Base-by-base conservation (phyloP, 1,140 invertebrate genomes). In the Dreissena polymorpha region DNA sequence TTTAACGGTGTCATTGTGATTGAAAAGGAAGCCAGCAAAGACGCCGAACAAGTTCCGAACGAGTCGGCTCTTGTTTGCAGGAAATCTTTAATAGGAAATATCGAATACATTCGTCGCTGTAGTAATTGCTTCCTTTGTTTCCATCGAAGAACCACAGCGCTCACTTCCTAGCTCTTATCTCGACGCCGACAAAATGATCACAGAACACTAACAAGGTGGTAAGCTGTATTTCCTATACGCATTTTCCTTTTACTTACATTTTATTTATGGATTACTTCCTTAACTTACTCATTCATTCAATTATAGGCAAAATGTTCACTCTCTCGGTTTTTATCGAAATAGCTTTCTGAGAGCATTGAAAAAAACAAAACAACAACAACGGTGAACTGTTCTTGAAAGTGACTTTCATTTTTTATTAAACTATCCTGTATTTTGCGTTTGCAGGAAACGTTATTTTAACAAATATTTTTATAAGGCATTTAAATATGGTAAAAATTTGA, bases 51-150 rank as follows among this genome's bases (percentile, higher is more conserved):
- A 18, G 16, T 60, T 23, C 21, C 16, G n/a, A n/a, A n/a, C 10
- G 21, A 60, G 16, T 23, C 21, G 57, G n/a, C 25, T 21, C 55
- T 69, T 68, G 76, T 78, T 78, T 68, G 68, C 53, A 78, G 76
- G 76, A 78, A 78, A 78, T 78, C 67, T 68, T 78, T 69, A 78
- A 78, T 78, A 68, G 55, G 29, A 78, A 78, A 12, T 68, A 14
- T 60, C 50, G 64, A n/a, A 23, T 69, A 16, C 10, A 6, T 69
- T 64, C 64, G 68, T 69, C 53, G 53, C 64, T 68, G 55, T 50
- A 27, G 50, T 53, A 69, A 50, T 78, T n/a, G 55, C 57, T 78
- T 49, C 68, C 68, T 78, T 53, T 65, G 57, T 65, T n/a, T 18
- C 55, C 13, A 51, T 49, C 21, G 23, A 39, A 70, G 27, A 13